Evolutionary conservation across 2,113 vertebrate genomes (phyloP).

Genomic region (Coracopsis vasa): DNA sequence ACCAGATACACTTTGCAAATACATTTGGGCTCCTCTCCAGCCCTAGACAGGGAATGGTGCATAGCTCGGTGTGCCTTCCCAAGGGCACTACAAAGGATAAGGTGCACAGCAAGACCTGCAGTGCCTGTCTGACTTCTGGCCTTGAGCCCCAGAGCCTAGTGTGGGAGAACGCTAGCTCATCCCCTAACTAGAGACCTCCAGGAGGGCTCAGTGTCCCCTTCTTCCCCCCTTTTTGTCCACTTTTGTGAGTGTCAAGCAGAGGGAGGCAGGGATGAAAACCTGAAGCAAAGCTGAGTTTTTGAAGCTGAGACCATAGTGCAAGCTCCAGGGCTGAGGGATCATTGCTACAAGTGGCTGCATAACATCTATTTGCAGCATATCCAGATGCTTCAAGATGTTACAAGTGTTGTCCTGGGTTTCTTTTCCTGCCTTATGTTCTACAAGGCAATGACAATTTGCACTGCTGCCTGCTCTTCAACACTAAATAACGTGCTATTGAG

Average conservation of each 20-base stretch:
- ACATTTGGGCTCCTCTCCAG: accelerated
- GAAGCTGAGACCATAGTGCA: accelerated
- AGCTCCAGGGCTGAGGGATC: not conserved
- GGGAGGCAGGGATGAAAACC: not conserved
- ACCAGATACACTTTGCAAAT: accelerated
- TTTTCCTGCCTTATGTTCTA: not conserved
- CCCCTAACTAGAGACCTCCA: accelerated
- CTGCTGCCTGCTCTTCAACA: not conserved
- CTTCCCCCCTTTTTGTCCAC: not conserved
- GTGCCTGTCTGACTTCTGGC: not conserved
- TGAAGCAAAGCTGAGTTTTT: not conserved
- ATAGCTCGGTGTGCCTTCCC: accelerated
- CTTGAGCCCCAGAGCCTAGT: no score
- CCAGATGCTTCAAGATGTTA: accelerated
- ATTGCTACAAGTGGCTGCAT: not conserved
- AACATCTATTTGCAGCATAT: not conserved
- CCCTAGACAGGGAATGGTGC: accelerated
- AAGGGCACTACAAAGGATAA: accelerated
- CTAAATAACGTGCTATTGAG: not conserved
- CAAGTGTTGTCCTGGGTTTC: not conserved
- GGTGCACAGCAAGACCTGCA: accelerated
- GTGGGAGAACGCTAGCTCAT: not conserved
- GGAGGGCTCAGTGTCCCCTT: not conserved
- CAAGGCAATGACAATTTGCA: not conserved
- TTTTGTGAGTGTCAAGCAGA: accelerated